Base-by-base conservation (phyloP, 2,113 vertebrate genomes). In the Leptobrachium ailaonicum region DNA sequence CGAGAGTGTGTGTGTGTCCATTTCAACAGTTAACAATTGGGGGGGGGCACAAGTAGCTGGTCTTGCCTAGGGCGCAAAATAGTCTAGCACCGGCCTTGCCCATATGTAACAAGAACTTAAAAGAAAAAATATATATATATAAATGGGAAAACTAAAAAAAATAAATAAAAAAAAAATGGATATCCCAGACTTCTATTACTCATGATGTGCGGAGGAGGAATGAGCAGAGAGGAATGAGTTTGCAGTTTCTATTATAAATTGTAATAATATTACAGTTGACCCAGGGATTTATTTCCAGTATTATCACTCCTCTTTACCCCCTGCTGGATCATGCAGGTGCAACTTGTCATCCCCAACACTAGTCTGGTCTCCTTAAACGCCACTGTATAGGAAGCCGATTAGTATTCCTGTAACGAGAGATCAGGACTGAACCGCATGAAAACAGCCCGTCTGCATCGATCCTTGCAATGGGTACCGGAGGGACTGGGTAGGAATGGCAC, bases 271-370 rank as follows among this genome's bases (percentile, higher is more conserved):
- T 2, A 53, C 40, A 12, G 63, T 53, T 42, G 45, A 76, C 66
- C 63, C 62, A 8, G 47, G 8, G 47, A 41, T 66, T 32, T 50
- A 42, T 50, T 76, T 66, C 74, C 66, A 45, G 63, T 60, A 13
- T 2, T 60, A 11, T 60, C 56, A 11, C 56, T 60, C 13, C 3
- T 60, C 3, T 60, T 60, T 5, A 3, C 56, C 13, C 13, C 3
- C 56, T 60, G 56, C 13, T 7, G 56, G 9, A 60, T 14, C 56
- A 13, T 11, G 9, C 4, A 60, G 13, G 10, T 60, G 13, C 13
- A 60, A 60, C 11, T 14, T 12, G 13, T 60, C 56, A 60, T 3
- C 56, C 11, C 10, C 13, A 60, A 11, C 10, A 60, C 20, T 32
- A 32, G 20, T 32, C 20, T 32, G 20, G 20, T 32, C 20, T 60